Conservation (phyloP, 2,113 vertebrate genomes). For the Caranx melampygus region DNA sequence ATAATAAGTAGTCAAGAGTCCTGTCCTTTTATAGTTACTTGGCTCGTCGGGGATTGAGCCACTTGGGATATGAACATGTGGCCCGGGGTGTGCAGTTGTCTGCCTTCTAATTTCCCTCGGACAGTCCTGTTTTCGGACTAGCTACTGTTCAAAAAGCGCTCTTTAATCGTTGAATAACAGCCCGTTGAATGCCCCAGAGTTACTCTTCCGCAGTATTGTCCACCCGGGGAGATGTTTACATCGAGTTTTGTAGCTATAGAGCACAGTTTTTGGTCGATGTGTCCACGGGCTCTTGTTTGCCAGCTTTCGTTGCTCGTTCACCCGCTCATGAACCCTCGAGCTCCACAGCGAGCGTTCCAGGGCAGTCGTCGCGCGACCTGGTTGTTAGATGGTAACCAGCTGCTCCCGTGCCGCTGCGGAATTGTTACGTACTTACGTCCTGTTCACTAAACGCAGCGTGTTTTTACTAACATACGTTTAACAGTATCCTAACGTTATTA, state of each 20-base stretch:
- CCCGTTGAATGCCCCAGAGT: neutral
- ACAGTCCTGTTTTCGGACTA: constrained; percentile 47
- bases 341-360: constrained; percentile 25
- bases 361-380: constrained; percentile 55
- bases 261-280: constrained; percentile 24
- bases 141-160: constrained; percentile 9
- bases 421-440: constrained; percentile 26
- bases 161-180: neutral
- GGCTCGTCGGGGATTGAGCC: constrained; percentile 12
- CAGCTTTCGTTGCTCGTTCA: constrained; percentile 47
- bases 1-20: neutral
- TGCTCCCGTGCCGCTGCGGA: constrained; percentile 49
- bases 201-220: neutral
- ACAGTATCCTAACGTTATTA: neutral
- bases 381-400: constrained; percentile 30
- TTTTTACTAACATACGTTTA: constrained; percentile 5
- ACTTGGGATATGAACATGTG: constrained; percentile 52
- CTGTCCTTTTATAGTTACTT: constrained; percentile 18
- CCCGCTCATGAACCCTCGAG: constrained; percentile 66
- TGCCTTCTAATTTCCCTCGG: constrained; percentile 37
- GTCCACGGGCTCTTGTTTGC: constrained; percentile 35
- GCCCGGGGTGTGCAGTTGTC: constrained; percentile 21
- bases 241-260: constrained; percentile 12
- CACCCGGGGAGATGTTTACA: constrained; percentile 1
- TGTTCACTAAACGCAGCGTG: neutral